A percentile compares a stretch with the other conserved stretches of the same genome.
These are phyloP conservation scores for Megalonaias nervosa DNA, from an alignment of 1,140 invertebrate species.

Conservation along the genomic window DNA sequence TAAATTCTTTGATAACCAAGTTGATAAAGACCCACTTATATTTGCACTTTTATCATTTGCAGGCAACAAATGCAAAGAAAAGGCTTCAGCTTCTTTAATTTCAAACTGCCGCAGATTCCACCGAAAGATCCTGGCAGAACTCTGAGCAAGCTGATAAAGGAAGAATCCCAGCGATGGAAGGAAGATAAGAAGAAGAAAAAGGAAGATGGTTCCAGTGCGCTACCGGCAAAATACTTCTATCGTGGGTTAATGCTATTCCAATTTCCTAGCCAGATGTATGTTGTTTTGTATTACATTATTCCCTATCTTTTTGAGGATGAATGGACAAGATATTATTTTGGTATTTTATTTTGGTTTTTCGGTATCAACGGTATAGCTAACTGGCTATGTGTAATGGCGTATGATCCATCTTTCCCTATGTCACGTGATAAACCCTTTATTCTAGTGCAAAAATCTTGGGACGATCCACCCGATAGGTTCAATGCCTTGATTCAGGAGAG, in stretches of 20 bases:
- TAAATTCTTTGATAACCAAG: too few relatives aligned
- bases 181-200: too few relatives aligned
- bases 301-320: slow-evolving; percentile 41
- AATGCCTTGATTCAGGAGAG: slow-evolving; percentile 3
- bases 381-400: slow-evolving; percentile 50
- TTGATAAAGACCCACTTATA: too few relatives aligned
- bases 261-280: slow-evolving; percentile 44
- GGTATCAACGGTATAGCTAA: slow-evolving; percentile 43
- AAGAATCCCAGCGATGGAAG: too few relatives aligned
- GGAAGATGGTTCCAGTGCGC: too few relatives aligned
- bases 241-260: slow-evolving; percentile 43
- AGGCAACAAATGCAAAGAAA: too few relatives aligned
- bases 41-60: too few relatives aligned
- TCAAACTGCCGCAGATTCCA: too few relatives aligned
- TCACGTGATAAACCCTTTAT: slow-evolving; percentile 39
- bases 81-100: too few relatives aligned
- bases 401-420: slow-evolving; percentile 24
- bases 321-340: slow-evolving; percentile 43
- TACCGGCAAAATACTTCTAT: too few relatives aligned
- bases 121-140: too few relatives aligned
- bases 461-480: slow-evolving; percentile 34
- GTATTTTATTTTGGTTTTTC: slow-evolving; percentile 37
- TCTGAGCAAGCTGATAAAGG: too few relatives aligned
- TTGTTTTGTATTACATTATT: slow-evolving; percentile 36
- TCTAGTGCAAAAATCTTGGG: background rate